Evolutionary conservation across 2,888 invertebrate species (phyloP).

Genomic region (Gibbula magus): DNA sequence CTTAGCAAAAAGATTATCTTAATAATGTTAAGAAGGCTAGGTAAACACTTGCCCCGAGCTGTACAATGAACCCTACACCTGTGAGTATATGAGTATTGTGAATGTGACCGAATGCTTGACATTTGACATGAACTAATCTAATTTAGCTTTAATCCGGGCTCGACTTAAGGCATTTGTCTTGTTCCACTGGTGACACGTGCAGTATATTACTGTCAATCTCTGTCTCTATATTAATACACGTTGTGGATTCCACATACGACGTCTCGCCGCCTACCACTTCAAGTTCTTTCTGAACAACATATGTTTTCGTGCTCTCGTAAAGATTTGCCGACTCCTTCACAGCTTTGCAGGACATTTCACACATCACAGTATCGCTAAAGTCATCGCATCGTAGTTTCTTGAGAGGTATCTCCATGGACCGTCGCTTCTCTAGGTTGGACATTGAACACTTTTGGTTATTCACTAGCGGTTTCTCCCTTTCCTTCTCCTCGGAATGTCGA

Average conservation of each 20-base stretch:
- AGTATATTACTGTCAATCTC: conserved; percentile 18
- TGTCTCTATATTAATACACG: not conserved
- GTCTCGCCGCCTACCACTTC: not conserved
- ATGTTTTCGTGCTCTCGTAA: not conserved
- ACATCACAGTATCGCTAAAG: conserved; percentile 2
- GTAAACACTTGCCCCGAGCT: no score
- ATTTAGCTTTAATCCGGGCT: conserved; percentile 9
- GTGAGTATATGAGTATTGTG: conserved; percentile 7
- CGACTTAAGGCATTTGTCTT: not conserved
- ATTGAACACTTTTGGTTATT: not conserved
- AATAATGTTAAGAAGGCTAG: no score
- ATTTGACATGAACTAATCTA: not conserved
- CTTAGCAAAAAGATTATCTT: no score
- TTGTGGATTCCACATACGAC: not conserved
- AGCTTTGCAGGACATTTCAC: conserved; percentile 3
- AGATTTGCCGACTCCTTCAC: not conserved
- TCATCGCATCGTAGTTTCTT: conserved; percentile 43
- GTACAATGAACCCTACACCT: no score
- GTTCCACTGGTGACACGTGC: conserved; percentile 15
- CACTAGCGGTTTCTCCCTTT: not conserved
- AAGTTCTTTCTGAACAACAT: not conserved
- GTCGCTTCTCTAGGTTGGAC: conserved; percentile 31
- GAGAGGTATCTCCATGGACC: conserved; percentile 48
- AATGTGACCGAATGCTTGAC: not conserved
- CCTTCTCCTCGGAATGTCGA: not conserved